Conservation (phyloP, 2,888 invertebrate species). For the Cephus pygmeus region DNA sequence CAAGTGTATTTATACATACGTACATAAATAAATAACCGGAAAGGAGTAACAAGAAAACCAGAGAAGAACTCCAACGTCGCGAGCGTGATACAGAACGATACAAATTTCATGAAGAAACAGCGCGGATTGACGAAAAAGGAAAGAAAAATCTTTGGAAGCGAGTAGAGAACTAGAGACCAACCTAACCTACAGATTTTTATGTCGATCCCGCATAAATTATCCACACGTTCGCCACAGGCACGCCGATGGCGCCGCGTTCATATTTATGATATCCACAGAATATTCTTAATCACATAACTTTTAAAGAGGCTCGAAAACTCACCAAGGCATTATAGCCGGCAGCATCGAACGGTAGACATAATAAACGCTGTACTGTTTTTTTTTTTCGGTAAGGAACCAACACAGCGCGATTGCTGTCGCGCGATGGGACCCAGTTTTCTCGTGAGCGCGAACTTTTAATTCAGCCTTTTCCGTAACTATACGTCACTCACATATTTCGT, state of each 20-base stretch:
- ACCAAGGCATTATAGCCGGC: slow-evolving; percentile 47
- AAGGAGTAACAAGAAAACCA: not conserved
- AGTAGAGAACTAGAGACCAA: slow-evolving; percentile 44
- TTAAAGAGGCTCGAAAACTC: slow-evolving; percentile 25
- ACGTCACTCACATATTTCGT: slow-evolving; percentile 41
- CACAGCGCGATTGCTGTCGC: slow-evolving; percentile 29
- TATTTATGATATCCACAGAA: not conserved
- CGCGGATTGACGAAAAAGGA: slow-evolving; percentile 24
- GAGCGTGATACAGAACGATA: slow-evolving; percentile 18
- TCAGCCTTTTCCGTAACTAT: slow-evolving; percentile 13
- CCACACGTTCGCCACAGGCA: not conserved
- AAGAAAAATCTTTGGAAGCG: slow-evolving; percentile 35
- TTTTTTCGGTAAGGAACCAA: slow-evolving; percentile 39
- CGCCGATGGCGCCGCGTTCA: not conserved
- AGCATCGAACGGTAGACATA: slow-evolving; percentile 26
- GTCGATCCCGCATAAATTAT: slow-evolving; percentile 28
- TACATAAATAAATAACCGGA: slow-evolving; percentile 44
- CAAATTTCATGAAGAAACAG: slow-evolving; percentile 12
- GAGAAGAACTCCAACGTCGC: slow-evolving; percentile 13
- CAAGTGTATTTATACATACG: slow-evolving; percentile 40
- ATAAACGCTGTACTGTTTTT: slow-evolving; percentile 38
- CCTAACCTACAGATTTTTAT: slow-evolving; percentile 59
- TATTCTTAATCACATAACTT: not conserved
- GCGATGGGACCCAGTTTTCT: not conserved
- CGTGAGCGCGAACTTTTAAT: slow-evolving; percentile 12